These are phyloP conservation scores for Hemicordylus capensis DNA, from an alignment of 2,113 vertebrate genomes.

Conservation along the genomic window DNA sequence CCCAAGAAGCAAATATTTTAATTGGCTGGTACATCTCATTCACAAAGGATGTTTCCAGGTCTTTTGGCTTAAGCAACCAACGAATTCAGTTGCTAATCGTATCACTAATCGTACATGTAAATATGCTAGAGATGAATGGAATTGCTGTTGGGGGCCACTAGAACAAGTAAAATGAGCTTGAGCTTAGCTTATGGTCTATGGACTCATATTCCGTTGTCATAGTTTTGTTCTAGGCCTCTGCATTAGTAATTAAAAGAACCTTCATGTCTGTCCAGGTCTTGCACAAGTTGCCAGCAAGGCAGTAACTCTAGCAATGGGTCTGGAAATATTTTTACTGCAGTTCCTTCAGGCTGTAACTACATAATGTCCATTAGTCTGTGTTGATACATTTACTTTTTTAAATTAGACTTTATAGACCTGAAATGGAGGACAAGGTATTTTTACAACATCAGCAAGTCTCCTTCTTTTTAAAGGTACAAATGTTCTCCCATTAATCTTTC, in stretches of 20 bases:
- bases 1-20: slow-evolving; percentile 14
- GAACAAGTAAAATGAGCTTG: not conserved
- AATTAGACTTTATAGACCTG: slow-evolving; percentile 7
- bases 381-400: slow-evolving; percentile 8
- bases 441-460: not conserved
- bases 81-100: not conserved
- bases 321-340: not conserved
- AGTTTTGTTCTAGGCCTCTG: not conserved
- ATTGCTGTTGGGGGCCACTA: not conserved
- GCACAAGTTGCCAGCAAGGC: not conserved
- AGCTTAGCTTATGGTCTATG: not conserved
- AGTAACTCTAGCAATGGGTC: not conserved
- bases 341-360: not conserved
- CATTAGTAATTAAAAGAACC: not conserved
- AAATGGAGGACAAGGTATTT: slow-evolving; percentile 15
- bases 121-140: not conserved
- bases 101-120: not conserved
- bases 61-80: not conserved
- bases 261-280: not conserved
- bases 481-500: not conserved
- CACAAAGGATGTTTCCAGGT: not conserved
- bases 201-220: not conserved
- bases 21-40: not conserved
- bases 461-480: not conserved
- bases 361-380: not conserved